phyloP scores from a whole-genome alignment of 2,113 vertebrate genomes.

The Tachuris rubrigastra region DNA sequence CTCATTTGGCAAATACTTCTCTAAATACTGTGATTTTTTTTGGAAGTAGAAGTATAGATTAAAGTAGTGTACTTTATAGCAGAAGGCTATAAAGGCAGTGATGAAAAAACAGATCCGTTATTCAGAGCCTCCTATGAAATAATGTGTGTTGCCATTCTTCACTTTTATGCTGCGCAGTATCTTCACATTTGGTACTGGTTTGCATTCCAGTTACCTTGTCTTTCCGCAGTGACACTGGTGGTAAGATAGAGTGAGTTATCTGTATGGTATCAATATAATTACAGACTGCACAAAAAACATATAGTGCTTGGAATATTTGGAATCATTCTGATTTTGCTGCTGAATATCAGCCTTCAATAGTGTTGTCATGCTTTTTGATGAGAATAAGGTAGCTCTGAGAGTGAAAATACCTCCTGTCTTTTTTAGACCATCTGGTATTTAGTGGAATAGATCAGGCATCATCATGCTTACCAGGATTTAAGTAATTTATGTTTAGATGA shows the following conservation, averaged over 20 bases:
- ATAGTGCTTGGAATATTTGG: background rate
- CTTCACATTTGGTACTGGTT: background rate
- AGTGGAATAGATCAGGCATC: background rate
- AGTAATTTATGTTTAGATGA: background rate
- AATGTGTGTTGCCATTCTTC: background rate
- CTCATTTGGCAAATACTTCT: background rate
- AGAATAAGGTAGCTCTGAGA: background rate
- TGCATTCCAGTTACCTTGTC: background rate
- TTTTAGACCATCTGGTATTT: background rate
- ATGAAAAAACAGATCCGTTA: background rate
- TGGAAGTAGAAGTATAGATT: background rate
- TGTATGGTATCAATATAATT: background rate
- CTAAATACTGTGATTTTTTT: background rate
- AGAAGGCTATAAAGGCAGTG: background rate
- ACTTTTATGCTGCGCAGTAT: rapidly evolving
- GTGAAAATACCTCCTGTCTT: background rate
- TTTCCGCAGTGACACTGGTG: background rate
- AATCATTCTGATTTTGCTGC: background rate
- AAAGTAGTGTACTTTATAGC: background rate
- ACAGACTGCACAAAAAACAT: background rate
- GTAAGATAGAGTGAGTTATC: background rate
- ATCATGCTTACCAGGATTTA: background rate
- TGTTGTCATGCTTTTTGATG: background rate
- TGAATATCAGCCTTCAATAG: background rate
- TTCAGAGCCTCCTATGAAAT: background rate